phyloP scores from a whole-genome alignment of 2,113 vertebrate genomes.

The Tachycineta bicolor region DNA sequence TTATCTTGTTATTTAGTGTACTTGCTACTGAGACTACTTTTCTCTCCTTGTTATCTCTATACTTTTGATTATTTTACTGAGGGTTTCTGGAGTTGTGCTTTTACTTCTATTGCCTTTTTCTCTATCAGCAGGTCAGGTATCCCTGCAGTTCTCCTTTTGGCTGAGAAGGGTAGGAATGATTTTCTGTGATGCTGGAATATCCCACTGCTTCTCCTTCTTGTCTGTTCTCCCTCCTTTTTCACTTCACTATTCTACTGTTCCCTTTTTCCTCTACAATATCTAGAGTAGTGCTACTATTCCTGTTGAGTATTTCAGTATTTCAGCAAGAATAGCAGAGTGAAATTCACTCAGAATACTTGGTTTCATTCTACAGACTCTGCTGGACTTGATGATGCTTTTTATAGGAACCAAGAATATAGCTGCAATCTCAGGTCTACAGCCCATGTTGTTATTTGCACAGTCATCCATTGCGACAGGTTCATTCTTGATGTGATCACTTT shows the following conservation, averaged over 20 bases:
- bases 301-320: not conserved
- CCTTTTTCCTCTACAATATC: not conserved
- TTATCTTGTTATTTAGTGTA: not conserved
- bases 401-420: not conserved
- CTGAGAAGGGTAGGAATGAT: not conserved
- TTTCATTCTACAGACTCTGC: not conserved
- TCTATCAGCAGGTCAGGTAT: not conserved
- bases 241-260: not conserved
- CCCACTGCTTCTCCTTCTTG: not conserved
- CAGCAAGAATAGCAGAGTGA: not conserved
- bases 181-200: not conserved
- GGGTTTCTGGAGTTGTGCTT: not conserved
- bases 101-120: not conserved
- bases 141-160: constrained; percentile 6
- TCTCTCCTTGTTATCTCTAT: not conserved
- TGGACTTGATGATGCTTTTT: not conserved
- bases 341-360: not conserved
- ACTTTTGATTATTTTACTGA: not conserved
- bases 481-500: not conserved
- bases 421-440: not conserved
- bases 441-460: not conserved
- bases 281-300: not conserved
- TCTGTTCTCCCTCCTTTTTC: not conserved
- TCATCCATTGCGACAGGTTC: not conserved
- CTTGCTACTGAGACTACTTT: not conserved